Base-by-base conservation (phyloP, 2,113 vertebrate genomes). In the Urocolius indicus region DNA sequence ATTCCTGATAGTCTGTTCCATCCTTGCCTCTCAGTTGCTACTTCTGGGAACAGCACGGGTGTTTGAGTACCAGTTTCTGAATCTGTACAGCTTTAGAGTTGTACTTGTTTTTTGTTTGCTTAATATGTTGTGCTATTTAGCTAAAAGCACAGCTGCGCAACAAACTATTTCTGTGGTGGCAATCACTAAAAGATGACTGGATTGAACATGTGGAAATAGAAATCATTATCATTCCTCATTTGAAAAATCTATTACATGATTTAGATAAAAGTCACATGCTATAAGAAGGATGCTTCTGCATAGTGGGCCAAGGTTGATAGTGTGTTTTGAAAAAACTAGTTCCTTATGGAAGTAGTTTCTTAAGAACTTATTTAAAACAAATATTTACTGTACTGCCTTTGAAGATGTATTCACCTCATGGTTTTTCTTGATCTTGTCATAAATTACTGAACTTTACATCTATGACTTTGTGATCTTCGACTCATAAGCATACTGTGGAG, bases 231-330 rank as follows among this genome's bases (percentile, higher is more conserved):
- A 67, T 11, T 43, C 17, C 21, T 78, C 11, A 22, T 49, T 57
- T 78, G 61, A 17, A 78, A 30, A n/a, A 63, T 24, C 11, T 41
- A 29, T 34, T 1, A 1, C 3, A 1, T n/a, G 1, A 45, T 49
- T n/a, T 19, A 2, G 10, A 57, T 51, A 55, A 45, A 38, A 24
- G 2, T 29, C 6, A 14, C 1, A 0, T 30, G 14, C 11, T 72
- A 0, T 0, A 0, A 46, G 38, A 17, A 29, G 52, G 14, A 6
- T 49, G 8, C 19, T 69, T 83, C 10, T 38, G 12, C 26, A 3
- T 52, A 62, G 23, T 32, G 38, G 15, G 4, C 21, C 7, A 10
- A 0, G 24, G 14, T 14, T 62, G 45, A 59, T 68, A 43, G 16
- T 34, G 10, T 48, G 12, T 67, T 84, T 89, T 58, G n/a, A 71